Base-by-base conservation (phyloP, 2,888 invertebrate genomes). In the Saturnia pavonia region DNA sequence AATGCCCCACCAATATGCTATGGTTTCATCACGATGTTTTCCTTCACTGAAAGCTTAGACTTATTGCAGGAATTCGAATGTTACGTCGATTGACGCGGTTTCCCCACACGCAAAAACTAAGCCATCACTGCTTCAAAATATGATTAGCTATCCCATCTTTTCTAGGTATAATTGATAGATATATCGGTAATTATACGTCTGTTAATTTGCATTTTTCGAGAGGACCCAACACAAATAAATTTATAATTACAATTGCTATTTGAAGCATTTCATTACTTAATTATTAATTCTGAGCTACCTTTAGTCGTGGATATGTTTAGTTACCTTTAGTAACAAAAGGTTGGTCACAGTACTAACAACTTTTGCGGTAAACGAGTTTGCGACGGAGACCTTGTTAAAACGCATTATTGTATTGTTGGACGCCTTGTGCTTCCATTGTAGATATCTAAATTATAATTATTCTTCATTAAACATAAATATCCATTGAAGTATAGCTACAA, bases 381-480 rank as follows among this genome's bases (percentile, higher is more conserved):
- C 48, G 48, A 16, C 4, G 16, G 45, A 48, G 22, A 22, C 54
- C 22, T 54, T 54, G 54, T 22, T 22, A 48, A 54, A 54, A 22
- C 22, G 22, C 54, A 54, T 54, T 22, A 54, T 51, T 54, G 34
- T 34, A 34, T 34, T 34, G 34, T 34, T 34, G 6, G n/a, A 54
- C 54, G 22, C 54, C 54, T 54, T 22, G n/a, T 54, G 22, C 54
- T 54, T 54, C 54, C 22, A 54, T 54, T 54, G 54, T 54, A 54
- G 22, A 22, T 54, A 1, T 54, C 7, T 54, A 8, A 22, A 54
- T 4, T 9, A 54, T 48, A 48, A 48, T 48, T 19, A 1, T 19
- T 19, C 16, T 19, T 8, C 48, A 7, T 48, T 19, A 19, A 16
- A n/a, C 7, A 16, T 48, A 48, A 16, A 34, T 34, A 34, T 34